A percentile compares a stretch with the other conserved stretches of the same genome.
These are phyloP conservation scores for Trachelus iudaicus DNA, from an alignment of 2,888 invertebrate genomes.

Conservation along the genomic window DNA sequence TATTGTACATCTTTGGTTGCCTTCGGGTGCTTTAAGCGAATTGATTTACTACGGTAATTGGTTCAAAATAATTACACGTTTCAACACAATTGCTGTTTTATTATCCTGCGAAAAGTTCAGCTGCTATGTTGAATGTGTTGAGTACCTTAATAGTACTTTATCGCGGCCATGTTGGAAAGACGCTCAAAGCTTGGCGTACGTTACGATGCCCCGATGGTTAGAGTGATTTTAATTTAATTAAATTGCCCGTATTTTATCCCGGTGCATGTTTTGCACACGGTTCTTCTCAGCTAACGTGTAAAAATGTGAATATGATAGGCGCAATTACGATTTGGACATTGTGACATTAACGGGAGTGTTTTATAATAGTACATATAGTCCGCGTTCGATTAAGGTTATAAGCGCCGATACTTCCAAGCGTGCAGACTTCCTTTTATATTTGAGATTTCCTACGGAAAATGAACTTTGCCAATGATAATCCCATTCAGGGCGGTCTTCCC, in stretches of 20 bases:
- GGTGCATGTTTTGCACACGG: slow-evolving; percentile 4
- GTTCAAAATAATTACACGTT: background rate
- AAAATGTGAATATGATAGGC: slow-evolving; percentile 25
- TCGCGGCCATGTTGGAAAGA: slow-evolving; percentile 43
- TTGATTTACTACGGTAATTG: background rate
- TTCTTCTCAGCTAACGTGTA: background rate
- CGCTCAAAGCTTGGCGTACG: slow-evolving; percentile 44
- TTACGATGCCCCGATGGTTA: slow-evolving; percentile 32
- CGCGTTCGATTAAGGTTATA: slow-evolving; percentile 35
- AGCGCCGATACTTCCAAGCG: background rate
- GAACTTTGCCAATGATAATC: slow-evolving; percentile 54
- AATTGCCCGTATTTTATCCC: slow-evolving; percentile 17
- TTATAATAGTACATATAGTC: background rate
- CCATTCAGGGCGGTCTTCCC: slow-evolving; percentile 51
- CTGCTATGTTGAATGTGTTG: background rate
- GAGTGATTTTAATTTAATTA: slow-evolving; percentile 40
- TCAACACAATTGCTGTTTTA: background rate
- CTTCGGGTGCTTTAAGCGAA: background rate
- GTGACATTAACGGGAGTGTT: background rate
- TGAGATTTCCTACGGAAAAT: slow-evolving; percentile 34
- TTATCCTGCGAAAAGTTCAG: background rate
- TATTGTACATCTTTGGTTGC: background rate
- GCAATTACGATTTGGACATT: background rate
- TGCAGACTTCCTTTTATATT: background rate
- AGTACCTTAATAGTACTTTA: slow-evolving; percentile 22